Base-by-base conservation (phyloP, 2,888 invertebrate species). In the Agriopis leucophaearia region DNA sequence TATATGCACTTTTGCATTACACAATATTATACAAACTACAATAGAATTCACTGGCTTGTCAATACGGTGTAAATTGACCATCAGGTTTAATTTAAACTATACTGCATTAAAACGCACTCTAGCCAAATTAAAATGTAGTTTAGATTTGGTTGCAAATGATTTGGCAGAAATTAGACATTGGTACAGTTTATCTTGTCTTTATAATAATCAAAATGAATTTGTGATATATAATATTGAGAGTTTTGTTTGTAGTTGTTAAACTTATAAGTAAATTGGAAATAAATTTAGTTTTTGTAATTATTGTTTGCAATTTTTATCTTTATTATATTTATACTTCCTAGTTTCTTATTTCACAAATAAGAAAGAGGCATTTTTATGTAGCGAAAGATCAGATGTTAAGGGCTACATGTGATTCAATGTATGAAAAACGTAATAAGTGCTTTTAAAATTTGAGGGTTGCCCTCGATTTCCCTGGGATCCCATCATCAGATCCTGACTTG, bases 261-360 rank as follows among this genome's bases (percentile, higher is more conserved):
- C 45, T 65, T 66, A 61, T 56, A 61, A 35, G 51, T 66, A 42
- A 61, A 51, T 48, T 51, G 51, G 62, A 35, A 59, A 70, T 69
- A 67, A 65, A 62, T 61, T 63, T 48, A 51, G 27, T 59, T 44
- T 59, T 47, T 54, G 10, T 40, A 52, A 5, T 0, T 44, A 4
- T n/a, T 6, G 36, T 62, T 18, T 48, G 8, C 16, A 27, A 18
- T 48, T 48, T 48, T 18, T 18, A 48, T 1, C 8, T 8, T 4
- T 4, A 2, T 5, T 5, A 27, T 27, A 27, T 27, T 2, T 42
- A 13, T 0, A 44, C n/a, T 44, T 44, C 1, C n/a, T 44, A 44
- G 1, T n/a, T 13, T n/a, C 5, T 13, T 44, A 44, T 13, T n/a
- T n/a, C 44, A n/a, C n/a, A 27, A 27, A 27, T 27, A 27, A 27